Conservation (phyloP, 2,797 vertebrate genomes). For the Holocentrus rufus region DNA sequence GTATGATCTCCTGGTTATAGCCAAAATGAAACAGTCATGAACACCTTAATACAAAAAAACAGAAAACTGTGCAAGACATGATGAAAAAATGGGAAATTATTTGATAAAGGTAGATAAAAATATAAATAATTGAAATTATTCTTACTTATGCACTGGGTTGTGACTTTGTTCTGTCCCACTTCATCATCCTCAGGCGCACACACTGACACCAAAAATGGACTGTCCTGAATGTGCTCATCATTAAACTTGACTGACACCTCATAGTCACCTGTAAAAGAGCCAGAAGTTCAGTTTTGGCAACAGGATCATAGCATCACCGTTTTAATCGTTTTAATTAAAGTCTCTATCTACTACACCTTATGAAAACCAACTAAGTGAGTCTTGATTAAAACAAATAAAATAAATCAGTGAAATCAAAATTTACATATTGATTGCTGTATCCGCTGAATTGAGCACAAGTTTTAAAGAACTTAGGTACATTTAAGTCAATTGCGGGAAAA, state of each 20-base stretch:
- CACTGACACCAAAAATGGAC: conserved; percentile 79
- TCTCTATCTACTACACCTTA: too few species aligned
- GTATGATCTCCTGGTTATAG: neutral
- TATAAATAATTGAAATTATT: neutral
- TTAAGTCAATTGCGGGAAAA: too few species aligned
- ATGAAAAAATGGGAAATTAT: neutral
- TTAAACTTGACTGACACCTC: conserved; percentile 79
- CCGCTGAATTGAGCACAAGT: too few species aligned
- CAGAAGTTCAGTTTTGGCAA: neutral
- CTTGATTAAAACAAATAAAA: too few species aligned
- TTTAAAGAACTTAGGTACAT: too few species aligned
- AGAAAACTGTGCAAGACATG: neutral
- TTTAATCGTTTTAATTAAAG: too few species aligned
- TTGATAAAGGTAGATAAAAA: neutral
- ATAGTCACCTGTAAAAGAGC: conserved; percentile 60
- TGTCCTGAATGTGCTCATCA: conserved; percentile 82
- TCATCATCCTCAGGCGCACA: conserved; percentile 74
- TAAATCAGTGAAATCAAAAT: too few species aligned
- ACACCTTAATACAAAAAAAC: neutral
- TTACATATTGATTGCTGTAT: too few species aligned
- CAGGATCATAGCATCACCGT: neutral
- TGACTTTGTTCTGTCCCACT: conserved; percentile 3
- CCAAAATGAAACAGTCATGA: neutral
- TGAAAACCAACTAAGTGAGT: too few species aligned
- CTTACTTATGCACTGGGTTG: conserved; percentile 1